Conservation (phyloP, 2,113 vertebrate species). For the Vanacampus margaritifer region DNA sequence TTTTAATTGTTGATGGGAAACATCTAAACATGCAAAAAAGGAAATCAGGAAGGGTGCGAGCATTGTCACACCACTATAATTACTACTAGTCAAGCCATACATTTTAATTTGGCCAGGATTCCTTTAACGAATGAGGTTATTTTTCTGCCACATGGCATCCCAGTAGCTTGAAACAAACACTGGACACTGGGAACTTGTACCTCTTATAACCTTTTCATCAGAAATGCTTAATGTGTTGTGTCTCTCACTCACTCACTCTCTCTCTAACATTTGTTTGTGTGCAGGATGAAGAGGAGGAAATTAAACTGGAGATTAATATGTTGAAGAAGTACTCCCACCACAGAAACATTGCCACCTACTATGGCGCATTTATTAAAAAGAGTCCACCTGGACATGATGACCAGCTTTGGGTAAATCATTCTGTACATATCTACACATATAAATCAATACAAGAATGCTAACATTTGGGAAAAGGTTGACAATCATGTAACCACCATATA, state of each 20-base stretch:
- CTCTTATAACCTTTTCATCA: too few species aligned
- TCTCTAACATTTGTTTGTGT: neutral
- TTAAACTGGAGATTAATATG: conserved; percentile 93
- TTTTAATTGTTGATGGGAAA: too few species aligned
- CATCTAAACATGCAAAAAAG: too few species aligned
- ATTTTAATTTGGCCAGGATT: too few species aligned
- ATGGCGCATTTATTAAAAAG: conserved; percentile 69
- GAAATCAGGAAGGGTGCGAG: too few species aligned
- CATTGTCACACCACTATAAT: too few species aligned
- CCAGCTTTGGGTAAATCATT: conserved; percentile 70
- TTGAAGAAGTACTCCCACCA: conserved; percentile 93
- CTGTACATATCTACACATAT: too few species aligned
- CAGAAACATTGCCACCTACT: conserved; percentile 77
- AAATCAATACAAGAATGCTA: conserved; percentile 12
- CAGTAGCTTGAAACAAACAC: too few species aligned
- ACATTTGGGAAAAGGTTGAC: neutral
- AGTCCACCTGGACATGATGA: conserved; percentile 70
- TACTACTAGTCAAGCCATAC: too few species aligned
- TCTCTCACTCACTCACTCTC: neutral
- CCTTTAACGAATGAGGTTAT: too few species aligned
- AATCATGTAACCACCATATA: neutral
- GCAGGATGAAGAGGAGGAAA: conserved; percentile 92
- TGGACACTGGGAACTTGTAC: neutral
- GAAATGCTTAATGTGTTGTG: conserved; percentile 22
- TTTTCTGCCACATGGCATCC: neutral